Percentiles rank a stretch among this genome's conserved stretches.
These are phyloP conservation scores for Liodrosophila aerea DNA, from an alignment of 2,888 invertebrate genomes.

Conservation along the genomic window DNA sequence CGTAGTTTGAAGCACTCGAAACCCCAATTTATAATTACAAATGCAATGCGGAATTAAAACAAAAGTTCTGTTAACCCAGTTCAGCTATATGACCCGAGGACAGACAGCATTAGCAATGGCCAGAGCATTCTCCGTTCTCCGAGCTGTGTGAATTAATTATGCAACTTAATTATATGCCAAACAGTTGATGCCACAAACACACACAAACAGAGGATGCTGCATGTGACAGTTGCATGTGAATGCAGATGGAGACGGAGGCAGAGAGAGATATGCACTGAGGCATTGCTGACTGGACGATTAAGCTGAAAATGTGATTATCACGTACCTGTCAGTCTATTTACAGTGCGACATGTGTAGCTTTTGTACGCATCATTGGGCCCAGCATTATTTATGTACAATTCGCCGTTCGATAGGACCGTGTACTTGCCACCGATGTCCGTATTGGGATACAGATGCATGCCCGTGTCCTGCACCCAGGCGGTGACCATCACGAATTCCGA, in stretches of 20 bases:
- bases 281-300: constrained; percentile 73
- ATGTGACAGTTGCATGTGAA: constrained; percentile 1
- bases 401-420: constrained; percentile 90
- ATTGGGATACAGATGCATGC: constrained; percentile 90
- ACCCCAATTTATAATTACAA: too few species aligned
- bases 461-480: constrained; percentile 94
- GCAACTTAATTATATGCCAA: constrained; percentile 56
- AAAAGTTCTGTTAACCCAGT: neutral
- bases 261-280: constrained; percentile 42
- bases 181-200: constrained; percentile 31
- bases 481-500: constrained; percentile 93
- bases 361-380: constrained; percentile 90
- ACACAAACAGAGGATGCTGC: neutral
- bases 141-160: constrained; percentile 54
- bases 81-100: constrained; percentile 29
- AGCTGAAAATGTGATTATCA: constrained; percentile 71
- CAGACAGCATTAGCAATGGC: constrained; percentile 36
- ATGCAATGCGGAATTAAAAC: too few species aligned
- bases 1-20: too few species aligned
- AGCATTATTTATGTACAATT: constrained; percentile 91
- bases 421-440: constrained; percentile 90
- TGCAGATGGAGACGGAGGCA: neutral
- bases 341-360: constrained; percentile 91
- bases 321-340: constrained; percentile 89
- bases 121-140: neutral